Percentiles rank a stretch among this genome's conserved stretches.
These are phyloP conservation scores for Nesogale talazaci DNA, from an alignment of 2,113 vertebrate genomes.

Conservation along the genomic window DNA sequence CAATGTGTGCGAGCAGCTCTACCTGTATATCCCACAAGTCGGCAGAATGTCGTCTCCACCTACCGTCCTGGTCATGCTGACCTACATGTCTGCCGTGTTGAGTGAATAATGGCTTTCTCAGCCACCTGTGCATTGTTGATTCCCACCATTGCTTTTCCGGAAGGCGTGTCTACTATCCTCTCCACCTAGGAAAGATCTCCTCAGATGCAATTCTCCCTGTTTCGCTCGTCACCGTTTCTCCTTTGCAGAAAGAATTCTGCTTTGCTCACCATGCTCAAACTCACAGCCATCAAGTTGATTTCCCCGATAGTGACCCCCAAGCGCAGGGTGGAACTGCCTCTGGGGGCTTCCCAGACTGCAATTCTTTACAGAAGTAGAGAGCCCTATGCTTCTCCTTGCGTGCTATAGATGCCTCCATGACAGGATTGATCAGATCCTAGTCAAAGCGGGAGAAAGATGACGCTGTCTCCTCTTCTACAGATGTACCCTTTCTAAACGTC, in stretches of 20 bases:
- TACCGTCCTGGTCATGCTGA: neutral
- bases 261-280: neutral
- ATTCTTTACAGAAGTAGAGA: too few relatives aligned
- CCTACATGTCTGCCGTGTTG: neutral
- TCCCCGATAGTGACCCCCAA: too few relatives aligned
- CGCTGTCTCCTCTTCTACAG: too few relatives aligned
- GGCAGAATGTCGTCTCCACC: too few relatives aligned
- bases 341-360: too few relatives aligned
- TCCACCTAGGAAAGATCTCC: neutral
- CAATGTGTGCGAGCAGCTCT: neutral
- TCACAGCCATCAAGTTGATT: too few relatives aligned
- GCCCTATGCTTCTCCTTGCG: too few relatives aligned
- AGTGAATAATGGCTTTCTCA: neutral
- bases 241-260: neutral
- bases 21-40: too few relatives aligned
- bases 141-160: neutral
- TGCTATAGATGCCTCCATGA: neutral
- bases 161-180: neutral
- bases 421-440: neutral
- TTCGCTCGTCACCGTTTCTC: neutral
- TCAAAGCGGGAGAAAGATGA: neutral
- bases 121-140: neutral
- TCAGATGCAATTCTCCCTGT: neutral
- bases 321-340: too few relatives aligned
- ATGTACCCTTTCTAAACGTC: too few relatives aligned